phyloP scores from a whole-genome alignment of 2,888 invertebrate genomes.

The Ashinkailepas kermadecensis region DNA sequence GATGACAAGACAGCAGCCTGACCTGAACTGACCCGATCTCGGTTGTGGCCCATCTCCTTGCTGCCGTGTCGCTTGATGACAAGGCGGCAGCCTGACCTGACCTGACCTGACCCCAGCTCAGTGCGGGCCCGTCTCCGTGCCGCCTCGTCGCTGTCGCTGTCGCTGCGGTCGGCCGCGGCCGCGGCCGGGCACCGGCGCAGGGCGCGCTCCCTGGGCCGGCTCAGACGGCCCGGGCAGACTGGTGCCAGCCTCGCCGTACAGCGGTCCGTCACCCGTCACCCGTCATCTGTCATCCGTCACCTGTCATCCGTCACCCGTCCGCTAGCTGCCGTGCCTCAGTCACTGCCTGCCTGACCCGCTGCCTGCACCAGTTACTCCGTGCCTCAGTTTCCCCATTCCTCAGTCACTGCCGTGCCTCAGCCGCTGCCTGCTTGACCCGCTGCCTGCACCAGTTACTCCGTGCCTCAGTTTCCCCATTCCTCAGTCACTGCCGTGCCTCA shows the following conservation, averaged over 20 bases:
- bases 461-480: too few species aligned
- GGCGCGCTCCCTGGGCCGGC: neutral
- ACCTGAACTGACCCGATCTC: neutral
- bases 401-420: too few species aligned
- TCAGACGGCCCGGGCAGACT: neutral
- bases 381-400: too few species aligned
- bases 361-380: too few species aligned
- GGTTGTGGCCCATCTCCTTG: neutral
- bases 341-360: too few species aligned
- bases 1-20: neutral
- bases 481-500: too few species aligned
- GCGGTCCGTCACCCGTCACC: neutral
- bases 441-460: too few species aligned
- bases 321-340: too few species aligned
- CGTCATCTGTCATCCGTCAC: too few species aligned
- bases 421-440: too few species aligned
- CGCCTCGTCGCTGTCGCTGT: neutral
- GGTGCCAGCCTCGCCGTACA: neutral
- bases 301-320: too few species aligned
- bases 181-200: neutral
- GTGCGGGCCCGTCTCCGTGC: neutral
- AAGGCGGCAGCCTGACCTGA: too few species aligned
- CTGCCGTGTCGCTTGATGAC: neutral
- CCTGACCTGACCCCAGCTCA: neutral
- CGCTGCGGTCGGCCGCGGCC: neutral